Conservation (phyloP, 2,797 vertebrate genomes). For the Thalassophryne amazonica region DNA sequence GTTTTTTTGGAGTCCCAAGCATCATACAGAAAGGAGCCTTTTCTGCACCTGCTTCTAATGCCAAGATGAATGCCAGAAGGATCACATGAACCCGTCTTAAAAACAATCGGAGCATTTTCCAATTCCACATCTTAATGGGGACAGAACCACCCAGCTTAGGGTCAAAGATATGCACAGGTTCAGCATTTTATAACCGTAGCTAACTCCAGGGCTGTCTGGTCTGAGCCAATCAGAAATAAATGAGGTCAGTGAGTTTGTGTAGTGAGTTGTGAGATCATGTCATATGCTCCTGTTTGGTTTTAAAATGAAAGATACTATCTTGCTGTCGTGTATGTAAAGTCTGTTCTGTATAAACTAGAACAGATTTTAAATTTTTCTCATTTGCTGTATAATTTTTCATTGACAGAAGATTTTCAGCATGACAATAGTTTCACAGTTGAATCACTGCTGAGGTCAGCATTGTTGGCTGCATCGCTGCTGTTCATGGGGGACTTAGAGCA, state of each 20-base stretch:
- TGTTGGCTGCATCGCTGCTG: no score
- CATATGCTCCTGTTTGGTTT: no score
- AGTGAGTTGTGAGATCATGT: no score
- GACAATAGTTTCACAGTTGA: no score
- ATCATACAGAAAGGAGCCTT: conserved; percentile 54
- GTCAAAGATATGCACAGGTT: neutral
- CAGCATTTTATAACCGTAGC: conserved; percentile 18
- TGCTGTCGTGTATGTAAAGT: no score
- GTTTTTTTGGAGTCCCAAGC: conserved; percentile 57
- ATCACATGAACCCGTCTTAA: conserved; percentile 2
- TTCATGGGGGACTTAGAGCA: no score
- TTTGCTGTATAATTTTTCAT: no score
- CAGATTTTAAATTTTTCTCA: no score
- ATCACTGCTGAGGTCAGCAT: no score
- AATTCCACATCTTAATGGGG: neutral
- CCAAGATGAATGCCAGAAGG: conserved; percentile 28
- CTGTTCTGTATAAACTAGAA: no score
- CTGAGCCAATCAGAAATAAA: conserved; percentile 45
- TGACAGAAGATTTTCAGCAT: no score
- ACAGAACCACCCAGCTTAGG: neutral
- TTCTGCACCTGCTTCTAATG: conserved; percentile 16
- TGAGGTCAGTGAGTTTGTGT: neutral
- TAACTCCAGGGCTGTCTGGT: neutral
- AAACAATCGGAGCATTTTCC: conserved; percentile 36
- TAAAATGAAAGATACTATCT: no score